Base-by-base conservation (phyloP, 2,888 invertebrate genomes). In the Anorthoa munda region DNA sequence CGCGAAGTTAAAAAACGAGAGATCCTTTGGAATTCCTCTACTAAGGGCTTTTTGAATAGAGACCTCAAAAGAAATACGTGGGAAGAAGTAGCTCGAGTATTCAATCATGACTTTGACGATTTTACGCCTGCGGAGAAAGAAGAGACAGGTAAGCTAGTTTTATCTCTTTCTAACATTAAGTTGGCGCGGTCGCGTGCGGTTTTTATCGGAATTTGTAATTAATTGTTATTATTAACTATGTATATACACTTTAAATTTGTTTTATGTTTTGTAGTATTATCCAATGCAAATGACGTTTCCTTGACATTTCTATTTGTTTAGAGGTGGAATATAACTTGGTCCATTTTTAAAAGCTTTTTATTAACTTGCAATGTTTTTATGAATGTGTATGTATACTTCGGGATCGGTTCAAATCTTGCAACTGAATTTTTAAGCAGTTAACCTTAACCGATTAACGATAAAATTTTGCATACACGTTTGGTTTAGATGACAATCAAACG, bases 51-150 rank as follows among this genome's bases (percentile, higher is more conserved):
- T 63, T 21, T n/a, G 13, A 53, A 69, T 31, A 73, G 66, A 61
- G 17, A 12, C 13, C 31, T 60, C 0, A 56, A 72, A 45, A 68
- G 26, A 12, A 51, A 59, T 7, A 48, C 70, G 0, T 83, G 85
- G 85, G 73, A 82, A 55, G 71, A 83, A 4, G 66, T 83, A 45
- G 75, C 53, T n/a, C 23, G 48, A 58, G 7, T 58, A 15, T 79
- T 82, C 0, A 45, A 74, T 50, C 12, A 18, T 13, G 58, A 75
- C 48, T 83, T 61, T 71, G 23, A 56, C 11, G 51, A n/a, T 4
- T 23, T 56, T 11, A 39, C 55, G 15, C 0, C 55, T 21, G 26
- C 60, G 17, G 56, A 69, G n/a, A 71, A 69, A 56, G 51, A 48
- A 2, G 53, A 64, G 26, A 82, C 9, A 73, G 68, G 83, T 85